phyloP scores from a whole-genome alignment of 2,113 vertebrate species.

The Hyla sarda region DNA sequence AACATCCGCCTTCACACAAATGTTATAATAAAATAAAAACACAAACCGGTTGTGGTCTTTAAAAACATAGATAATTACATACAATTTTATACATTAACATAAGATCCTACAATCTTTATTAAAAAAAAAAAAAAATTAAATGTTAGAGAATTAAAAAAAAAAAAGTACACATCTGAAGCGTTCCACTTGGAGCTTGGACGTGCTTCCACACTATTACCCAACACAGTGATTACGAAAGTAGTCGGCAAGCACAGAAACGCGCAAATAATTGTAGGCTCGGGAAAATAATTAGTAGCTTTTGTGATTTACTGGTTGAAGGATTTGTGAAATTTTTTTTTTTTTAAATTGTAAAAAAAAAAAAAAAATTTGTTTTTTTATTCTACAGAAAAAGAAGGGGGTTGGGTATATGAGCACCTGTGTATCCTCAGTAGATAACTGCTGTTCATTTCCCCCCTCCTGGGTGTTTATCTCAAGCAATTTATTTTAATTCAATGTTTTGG shows the following conservation, averaged over 20 bases:
- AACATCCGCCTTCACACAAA: background rate
- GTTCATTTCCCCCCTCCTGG: conserved; percentile 1
- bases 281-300: conserved; percentile 28
- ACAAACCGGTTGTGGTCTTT: background rate
- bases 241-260: background rate
- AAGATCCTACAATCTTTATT: too few species aligned
- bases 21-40: background rate
- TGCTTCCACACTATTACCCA: conserved; percentile 1
- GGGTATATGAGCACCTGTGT: conserved; percentile 1
- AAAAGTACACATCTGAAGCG: background rate
- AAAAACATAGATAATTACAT: background rate
- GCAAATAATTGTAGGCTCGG: conserved; percentile 45
- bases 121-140: background rate
- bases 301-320: background rate
- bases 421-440: background rate
- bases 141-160: too few species aligned
- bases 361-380: background rate
- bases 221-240: conserved; percentile 3
- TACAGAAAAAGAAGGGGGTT: background rate
- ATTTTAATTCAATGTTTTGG: conserved; percentile 43
- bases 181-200: background rate
- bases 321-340: too few species aligned
- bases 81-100: background rate
- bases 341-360: background rate
- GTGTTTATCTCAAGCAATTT: conserved; percentile 21